phyloP scores from a whole-genome alignment of 2,888 invertebrate species.

The Torymus tubicola region DNA sequence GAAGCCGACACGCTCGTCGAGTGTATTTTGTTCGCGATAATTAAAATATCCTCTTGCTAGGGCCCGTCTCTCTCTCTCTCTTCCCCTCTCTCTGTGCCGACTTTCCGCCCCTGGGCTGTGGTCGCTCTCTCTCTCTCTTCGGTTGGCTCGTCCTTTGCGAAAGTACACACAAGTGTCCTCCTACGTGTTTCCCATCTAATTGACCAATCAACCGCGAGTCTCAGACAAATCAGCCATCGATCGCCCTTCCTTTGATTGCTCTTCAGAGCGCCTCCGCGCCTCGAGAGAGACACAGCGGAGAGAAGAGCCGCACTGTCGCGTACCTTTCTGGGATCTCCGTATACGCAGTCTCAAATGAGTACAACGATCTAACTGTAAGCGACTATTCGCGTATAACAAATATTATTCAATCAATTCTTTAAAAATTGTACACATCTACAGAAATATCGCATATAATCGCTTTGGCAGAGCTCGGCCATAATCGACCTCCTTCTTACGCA shows the following conservation, averaged over 20 bases:
- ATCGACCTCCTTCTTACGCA: constrained; percentile 44
- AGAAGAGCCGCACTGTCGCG: too few relatives aligned
- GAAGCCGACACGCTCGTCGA: constrained; percentile 63
- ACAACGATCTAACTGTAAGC: too few relatives aligned
- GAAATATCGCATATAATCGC: too few relatives aligned
- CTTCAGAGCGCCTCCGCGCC: constrained; percentile 40
- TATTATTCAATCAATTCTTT: too few relatives aligned
- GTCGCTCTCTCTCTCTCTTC: constrained; percentile 21
- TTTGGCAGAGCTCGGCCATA: constrained; percentile 17
- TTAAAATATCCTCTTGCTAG: constrained; percentile 73
- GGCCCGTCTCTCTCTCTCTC: constrained; percentile 57
- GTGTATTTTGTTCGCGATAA: constrained; percentile 69
- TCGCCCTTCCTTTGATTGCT: constrained; percentile 70
- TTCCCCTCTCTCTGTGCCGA: neutral
- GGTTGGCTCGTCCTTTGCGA: constrained; percentile 48
- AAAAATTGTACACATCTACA: too few relatives aligned
- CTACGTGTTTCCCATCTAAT: constrained; percentile 76
- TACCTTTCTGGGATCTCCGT: too few relatives aligned
- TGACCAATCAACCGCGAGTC: constrained; percentile 75
- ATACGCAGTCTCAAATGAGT: too few relatives aligned
- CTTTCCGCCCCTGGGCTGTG: too few relatives aligned
- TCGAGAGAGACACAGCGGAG: neutral
- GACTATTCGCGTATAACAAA: too few relatives aligned
- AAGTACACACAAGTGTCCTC: constrained; percentile 65
- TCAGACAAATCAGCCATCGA: constrained; percentile 74